Base-by-base conservation (phyloP, 1,140 invertebrate genomes). In the Heliothis subflexa region DNA sequence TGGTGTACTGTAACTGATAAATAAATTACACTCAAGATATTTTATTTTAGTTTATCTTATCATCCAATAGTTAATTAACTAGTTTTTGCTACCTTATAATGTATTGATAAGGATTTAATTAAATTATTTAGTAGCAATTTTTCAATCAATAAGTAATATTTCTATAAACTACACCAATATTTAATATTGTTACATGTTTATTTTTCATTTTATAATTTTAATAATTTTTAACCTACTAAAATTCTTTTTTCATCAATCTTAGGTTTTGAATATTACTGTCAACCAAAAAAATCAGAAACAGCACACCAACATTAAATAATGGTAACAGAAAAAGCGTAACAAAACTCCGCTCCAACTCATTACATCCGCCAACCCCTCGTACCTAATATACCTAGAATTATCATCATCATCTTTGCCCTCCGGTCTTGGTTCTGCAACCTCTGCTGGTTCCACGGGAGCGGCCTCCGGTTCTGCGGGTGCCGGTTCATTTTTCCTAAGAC, bases 321-420 rank as follows among this genome's bases (percentile, higher is more conserved):
- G 14, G 64, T 73, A 76, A 61, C 40, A 61, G 54, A 47, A 88
- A 82, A 85, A 82, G 81, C 76, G 78, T 83, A 80, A 62, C 7
- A 79, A 73, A 66, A 50, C 12, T 70, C 50, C 54, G 76, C 52
- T 83, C 83, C 87, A 91, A 91, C 93, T 94, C 93, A 93, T 93
- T 91, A 79, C 78, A 88, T 94, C 91, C 85, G 92, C 89, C 85
- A 88, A 89, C 89, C 95, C 95, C 95, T 94, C 95, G 94, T 96
- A 96, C 95, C 95, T 96, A 96, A 95, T 95, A 95, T 96, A 97
- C 96, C 96, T 97, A 92, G 96, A 97, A 95, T 97, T 97, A 94
- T 97, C 97, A 92, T 98, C 97, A 93, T 97, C 97, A 83, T 97
- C 97, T 93, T 97, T 97, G 82, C 94, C 93, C 81, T 91, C 90